Base-by-base conservation (phyloP, 2,113 vertebrate species). In the Cercocebus atys region DNA sequence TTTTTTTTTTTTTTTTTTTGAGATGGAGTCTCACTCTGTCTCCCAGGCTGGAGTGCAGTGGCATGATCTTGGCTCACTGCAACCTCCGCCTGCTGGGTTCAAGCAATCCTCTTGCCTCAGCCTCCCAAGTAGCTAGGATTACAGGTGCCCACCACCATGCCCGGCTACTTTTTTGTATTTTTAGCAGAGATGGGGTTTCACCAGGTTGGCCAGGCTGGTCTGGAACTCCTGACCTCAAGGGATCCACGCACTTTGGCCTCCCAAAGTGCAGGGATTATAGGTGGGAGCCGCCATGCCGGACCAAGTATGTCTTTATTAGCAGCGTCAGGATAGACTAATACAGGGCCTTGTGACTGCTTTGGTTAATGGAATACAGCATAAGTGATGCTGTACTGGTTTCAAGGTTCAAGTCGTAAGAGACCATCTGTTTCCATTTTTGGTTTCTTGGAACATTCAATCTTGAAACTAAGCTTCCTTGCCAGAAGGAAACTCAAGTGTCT, bases 381-480 rank as follows among this genome's bases (percentile, higher is more conserved):
- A 45, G 55, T 35, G 18, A 45, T 32, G 55, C 55, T 76, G 52
- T 75, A 18, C 20, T 30, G 30, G 40, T 59, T 47, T 89, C 72
- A 18, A 20, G 12, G 6, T 27, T 40, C 70, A 59, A 17, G 20
- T 61, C 40, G n/a, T 47, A 76, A 89, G 72, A 89, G 30, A 59
- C 20, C 30, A 61, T 47, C 40, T 35, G 40, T 89, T 61, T 89
- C 72, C 30, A 75, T 22, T 61, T 76, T 45, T 59, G 72, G 38
- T 76, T 61, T 78, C 72, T 89, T 76, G 30, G 30, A 61, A 89
- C 61, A n/a, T 40, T 25, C 52, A 45, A 40, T 89, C 87, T 61
- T 78, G 40, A 61, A 76, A 61, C 40, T 35, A 20, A 61, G 87
- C 30, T 89, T n/a, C 52, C 40, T 35, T 35, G 87, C 40, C 30